Evolutionary conservation across 1,140 invertebrate genomes (phyloP).

Genomic region (Camponotus pennsylvanicus): DNA sequence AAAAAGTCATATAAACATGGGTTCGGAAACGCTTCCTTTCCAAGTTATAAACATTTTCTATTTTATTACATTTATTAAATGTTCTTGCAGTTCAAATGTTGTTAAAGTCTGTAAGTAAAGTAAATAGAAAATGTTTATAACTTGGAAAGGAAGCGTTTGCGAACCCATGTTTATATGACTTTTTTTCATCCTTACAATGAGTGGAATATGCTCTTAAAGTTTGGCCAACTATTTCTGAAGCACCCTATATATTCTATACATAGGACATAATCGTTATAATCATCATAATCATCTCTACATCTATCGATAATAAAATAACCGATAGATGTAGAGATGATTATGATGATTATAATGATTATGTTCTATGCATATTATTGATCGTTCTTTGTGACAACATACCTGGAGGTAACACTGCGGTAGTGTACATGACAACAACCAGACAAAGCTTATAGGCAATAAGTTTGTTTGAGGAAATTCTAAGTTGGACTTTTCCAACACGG

Average conservation of each 20-base stretch:
- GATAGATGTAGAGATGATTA: background rate
- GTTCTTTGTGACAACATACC: constrained; percentile 69
- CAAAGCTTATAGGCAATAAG: constrained; percentile 89
- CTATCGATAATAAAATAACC: background rate
- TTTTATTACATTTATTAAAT: too few relatives aligned
- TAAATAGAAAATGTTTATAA: too few relatives aligned
- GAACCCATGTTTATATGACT: too few relatives aligned
- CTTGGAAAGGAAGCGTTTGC: too few relatives aligned
- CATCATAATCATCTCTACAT: background rate
- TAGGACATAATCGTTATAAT: background rate
- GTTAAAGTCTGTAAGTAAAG: too few relatives aligned
- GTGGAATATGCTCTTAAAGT: too few relatives aligned
- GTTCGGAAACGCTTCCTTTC: too few relatives aligned
- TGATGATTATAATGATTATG: background rate
- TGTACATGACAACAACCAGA: constrained; percentile 92
- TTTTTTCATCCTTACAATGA: too few relatives aligned
- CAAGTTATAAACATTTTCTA: too few relatives aligned
- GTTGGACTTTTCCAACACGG: constrained; percentile 89
- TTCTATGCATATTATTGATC: background rate
- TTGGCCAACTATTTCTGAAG: too few relatives aligned
- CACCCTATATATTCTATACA: background rate
- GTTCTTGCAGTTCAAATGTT: too few relatives aligned
- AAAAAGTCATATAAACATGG: too few relatives aligned
- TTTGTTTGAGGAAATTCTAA: constrained; percentile 80
- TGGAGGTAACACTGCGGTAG: constrained; percentile 90